Base-by-base conservation (phyloP, 2,888 invertebrate species). In the Nymphalis polychloros region DNA sequence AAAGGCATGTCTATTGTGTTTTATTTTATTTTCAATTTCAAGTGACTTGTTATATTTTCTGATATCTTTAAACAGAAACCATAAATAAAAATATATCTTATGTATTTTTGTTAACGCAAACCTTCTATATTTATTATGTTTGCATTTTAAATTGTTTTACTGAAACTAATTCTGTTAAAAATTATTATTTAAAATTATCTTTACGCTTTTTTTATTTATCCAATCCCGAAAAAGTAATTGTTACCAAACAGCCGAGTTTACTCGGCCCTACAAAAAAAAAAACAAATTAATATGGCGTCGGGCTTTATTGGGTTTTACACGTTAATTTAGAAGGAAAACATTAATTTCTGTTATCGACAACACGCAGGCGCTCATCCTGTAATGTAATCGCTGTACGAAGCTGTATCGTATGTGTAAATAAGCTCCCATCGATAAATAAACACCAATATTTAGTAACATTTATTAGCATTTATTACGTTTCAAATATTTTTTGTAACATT, bases 271-370 rank as follows among this genome's bases (percentile, higher is more conserved):
- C 55, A 23, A 46, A 59, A 63, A 70, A 68, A 73, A 67, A 77
- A 71, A 72, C 72, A 80, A 78, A 82, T 82, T 77, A 80, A 84
- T 78, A 74, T 72, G 72, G 76, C 77, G 78, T 79, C 79, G 76
- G 76, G 72, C 75, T 75, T 75, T 79, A 78, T 73, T 73, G 70
- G 66, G 57, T 73, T 72, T 71, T 79, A 78, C 75, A 70, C 63
- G 70, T 73, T 70, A 72, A 74, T 76, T 74, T 72, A 68, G 73
- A 77, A 75, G 72, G 74, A 74, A 78, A 78, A 81, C 80, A 83
- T 83, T 81, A 80, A 82, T 83, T 79, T 77, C 73, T 78, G 83
- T 82, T 88, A 87, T 88, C 87, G 78, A 78, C 76, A 74, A 76
- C 78, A 78, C 75, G 74, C 87, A 88, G 83, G 75, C 82, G 67